Base-by-base conservation (phyloP, 1,140 invertebrate species). In the Drosophila pseudoobscura region DNA sequence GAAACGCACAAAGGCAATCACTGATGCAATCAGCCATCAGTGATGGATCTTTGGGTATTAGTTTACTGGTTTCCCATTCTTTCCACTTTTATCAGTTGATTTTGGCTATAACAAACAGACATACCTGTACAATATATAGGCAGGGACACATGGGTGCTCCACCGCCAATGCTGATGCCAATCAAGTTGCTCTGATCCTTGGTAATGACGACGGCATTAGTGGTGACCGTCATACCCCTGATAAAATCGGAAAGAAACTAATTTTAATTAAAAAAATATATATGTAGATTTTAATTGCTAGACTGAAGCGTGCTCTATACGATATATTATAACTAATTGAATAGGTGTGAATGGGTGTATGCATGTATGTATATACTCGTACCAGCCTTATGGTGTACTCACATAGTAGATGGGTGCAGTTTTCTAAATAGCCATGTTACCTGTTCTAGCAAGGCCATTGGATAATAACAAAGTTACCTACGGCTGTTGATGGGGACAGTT, bases 151-250 rank as follows among this genome's bases (percentile, higher is more conserved):
- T 93, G 1, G 98, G 98, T 0, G 98, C 97, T 52, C 99, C 98
- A 9, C 98, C 98, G 3, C 98, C 98, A 66, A 99, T 99, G 91
- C 97, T 99, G 60, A 99, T 99, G 2, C 99, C 98, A 79, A 99
- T 99, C 17, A 99, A 92, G 92, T 99, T 99, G 91, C 96, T 97
- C 53, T 95, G 94, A 92, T 99, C 98, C 92, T 99, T 99, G 69
- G 95, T 94, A 20, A 99, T 95, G 1, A 95, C 94, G 0, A 99
- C 95, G 88, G 95, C 96, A 22, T 98, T 98, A n/a, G 98, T 98
- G 9, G 98, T 98, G 24, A 99, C 96, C 41, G 96, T 98, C 97
- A 99, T 98, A 0, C 98, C 98, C 97, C 97, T 98, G 93, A 39
- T 65, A 11, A 39, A 39, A 11, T n/a, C 15, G 13, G 13, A 41